Base-by-base conservation (phyloP, 2,797 vertebrate genomes). In the Otolemur crassicaudatus region DNA sequence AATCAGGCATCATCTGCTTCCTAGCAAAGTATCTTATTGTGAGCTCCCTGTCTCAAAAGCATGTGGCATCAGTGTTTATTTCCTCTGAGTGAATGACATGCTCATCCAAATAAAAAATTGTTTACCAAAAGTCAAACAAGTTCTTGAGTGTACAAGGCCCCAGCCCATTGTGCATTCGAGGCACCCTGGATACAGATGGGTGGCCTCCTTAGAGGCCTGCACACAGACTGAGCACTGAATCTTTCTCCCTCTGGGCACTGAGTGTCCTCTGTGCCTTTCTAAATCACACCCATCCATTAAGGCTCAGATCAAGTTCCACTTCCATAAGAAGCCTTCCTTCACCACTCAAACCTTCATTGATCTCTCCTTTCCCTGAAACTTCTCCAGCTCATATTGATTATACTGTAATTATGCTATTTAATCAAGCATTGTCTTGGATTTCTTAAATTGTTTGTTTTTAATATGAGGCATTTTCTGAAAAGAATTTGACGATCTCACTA, bases 381-480 rank as follows among this genome's bases (percentile, higher is more conserved):
- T 96, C 61, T 87, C 22, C 43, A 89, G 79, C 80, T 89, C 65
- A 34, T 80, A 96, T 85, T 34, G 95, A 96, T 87, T 63, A 27
- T 5, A 67, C 82, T n/a, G 6, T 83, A 95, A 94, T 69, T 91
- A 72, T 76, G 69, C 53, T 70, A 87, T 95, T 97, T 96, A 93
- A 91, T 94, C 95, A 91, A 23, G 13, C 17, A 77, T 31, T 89
- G 65, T 77, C 85, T 69, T 87, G 25, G 67, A 75, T 85, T 77
- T 40, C 72, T 86, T 53, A 80, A 63, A 34, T 29, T 65, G 12
- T 14, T n/a, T 63, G 75, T 53, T 69, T 87, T 76, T 4, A 76
- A 83, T 58, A 56, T 75, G 86, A n/a, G 23, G 4, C 53, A 72
- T 92, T 96, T 89, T 95, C 60, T 6, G 75, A 63, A 88, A 75